phyloP scores from a whole-genome alignment of 2,797 vertebrate genomes.

The Lacerta viridis region DNA sequence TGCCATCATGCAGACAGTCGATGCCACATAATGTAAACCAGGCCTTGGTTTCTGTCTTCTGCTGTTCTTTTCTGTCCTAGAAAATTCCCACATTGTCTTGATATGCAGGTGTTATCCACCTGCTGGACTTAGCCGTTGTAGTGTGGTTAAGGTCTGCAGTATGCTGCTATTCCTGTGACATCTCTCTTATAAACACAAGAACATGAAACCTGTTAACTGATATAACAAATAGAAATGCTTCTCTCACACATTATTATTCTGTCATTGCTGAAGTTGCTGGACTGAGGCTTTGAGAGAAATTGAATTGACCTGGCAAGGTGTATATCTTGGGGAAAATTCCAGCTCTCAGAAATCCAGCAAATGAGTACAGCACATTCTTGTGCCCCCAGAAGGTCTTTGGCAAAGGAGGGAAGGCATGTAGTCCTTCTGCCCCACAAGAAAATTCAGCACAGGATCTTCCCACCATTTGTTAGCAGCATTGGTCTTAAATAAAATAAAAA shows the following conservation, averaged over 20 bases:
- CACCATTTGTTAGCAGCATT: slow-evolving; percentile 18
- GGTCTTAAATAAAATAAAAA: background rate
- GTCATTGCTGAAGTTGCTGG: background rate
- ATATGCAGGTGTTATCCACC: background rate
- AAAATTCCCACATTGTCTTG: slow-evolving; percentile 1
- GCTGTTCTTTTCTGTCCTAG: background rate
- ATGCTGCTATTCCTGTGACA: slow-evolving; percentile 29
- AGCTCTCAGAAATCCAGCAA: background rate
- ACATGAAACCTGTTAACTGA: background rate
- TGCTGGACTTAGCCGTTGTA: background rate
- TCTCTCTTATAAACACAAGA: slow-evolving; percentile 6
- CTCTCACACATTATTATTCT: background rate
- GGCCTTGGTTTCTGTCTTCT: background rate
- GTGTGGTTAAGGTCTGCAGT: background rate
- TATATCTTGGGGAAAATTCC: background rate
- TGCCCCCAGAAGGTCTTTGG: background rate
- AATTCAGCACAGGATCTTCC: slow-evolving; percentile 37
- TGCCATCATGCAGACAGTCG: background rate
- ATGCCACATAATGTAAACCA: background rate
- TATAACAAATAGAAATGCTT: background rate
- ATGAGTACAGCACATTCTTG: background rate
- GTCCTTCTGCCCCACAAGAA: background rate
- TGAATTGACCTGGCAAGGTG: background rate
- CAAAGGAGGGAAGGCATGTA: background rate
- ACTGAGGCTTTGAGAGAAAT: background rate